Conservation (phyloP, 2,888 invertebrate genomes). For the Melieria picta region DNA sequence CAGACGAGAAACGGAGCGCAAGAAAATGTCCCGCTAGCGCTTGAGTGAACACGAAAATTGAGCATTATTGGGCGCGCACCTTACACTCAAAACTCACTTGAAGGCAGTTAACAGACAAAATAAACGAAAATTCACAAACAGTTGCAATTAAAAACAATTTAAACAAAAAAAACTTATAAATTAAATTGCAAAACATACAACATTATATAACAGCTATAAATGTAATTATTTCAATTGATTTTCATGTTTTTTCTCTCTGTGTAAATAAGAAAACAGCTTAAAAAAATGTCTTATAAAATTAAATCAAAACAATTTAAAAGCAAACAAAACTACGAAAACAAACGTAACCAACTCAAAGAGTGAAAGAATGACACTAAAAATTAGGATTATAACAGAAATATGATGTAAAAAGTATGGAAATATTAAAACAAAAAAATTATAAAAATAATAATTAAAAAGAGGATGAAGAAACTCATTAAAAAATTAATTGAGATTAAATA, state of each 20-base stretch:
- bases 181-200: constrained; percentile 10
- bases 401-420: no score
- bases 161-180: constrained; percentile 12
- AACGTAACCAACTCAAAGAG: no score
- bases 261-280: not conserved
- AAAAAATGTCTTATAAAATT: no score
- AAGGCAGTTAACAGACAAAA: constrained; percentile 2
- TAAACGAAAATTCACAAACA: constrained; percentile 38
- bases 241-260: not conserved
- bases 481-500: not conserved
- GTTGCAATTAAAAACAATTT: constrained; percentile 34
- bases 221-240: not conserved
- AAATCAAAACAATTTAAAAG: no score
- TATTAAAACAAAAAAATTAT: no score
- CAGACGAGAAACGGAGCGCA: constrained; percentile 8
- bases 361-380: no score
- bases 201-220: constrained; percentile 18
- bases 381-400: no score
- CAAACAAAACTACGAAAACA: no score
- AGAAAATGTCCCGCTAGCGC: not conserved
- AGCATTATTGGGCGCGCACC: no score
- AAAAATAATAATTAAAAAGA: no score
- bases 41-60: not conserved
- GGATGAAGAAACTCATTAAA: no score
- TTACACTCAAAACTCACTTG: not conserved